Evolutionary conservation across 2,797 vertebrate species (phyloP).

Genomic region (Scolopax rusticola): DNA sequence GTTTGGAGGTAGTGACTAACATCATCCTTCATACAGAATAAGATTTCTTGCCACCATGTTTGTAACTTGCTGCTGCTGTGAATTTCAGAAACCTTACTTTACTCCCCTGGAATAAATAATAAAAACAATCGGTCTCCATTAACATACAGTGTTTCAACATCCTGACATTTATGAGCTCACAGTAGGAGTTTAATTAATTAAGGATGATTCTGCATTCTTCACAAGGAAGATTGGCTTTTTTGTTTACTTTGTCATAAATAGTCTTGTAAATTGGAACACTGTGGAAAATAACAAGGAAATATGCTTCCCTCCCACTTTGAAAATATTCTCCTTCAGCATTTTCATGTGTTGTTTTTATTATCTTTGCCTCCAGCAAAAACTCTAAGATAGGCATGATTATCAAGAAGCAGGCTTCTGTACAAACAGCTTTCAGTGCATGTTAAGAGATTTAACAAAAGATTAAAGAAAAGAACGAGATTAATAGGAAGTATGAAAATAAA

Average conservation of each 20-base stretch:
- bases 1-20: background rate
- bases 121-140: background rate
- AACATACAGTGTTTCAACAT: background rate
- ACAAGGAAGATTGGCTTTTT: constrained; percentile 43
- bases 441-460: constrained; percentile 45
- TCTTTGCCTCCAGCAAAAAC: constrained; percentile 29
- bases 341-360: background rate
- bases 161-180: constrained; percentile 53
- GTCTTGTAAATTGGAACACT: constrained; percentile 18
- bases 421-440: background rate
- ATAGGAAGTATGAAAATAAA: background rate
- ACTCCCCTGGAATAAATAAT: constrained; percentile 8
- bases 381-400: constrained; percentile 20
- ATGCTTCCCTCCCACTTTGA: constrained; percentile 39
- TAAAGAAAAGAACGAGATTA: background rate
- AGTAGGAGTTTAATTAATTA: constrained; percentile 64
- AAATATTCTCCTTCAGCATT: constrained; percentile 8
- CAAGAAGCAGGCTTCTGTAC: background rate
- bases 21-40: background rate
- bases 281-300: constrained; percentile 50
- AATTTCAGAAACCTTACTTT: constrained; percentile 22
- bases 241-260: constrained; percentile 61
- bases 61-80: background rate
- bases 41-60: background rate
- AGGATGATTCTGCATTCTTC: constrained; percentile 69